Conservation (phyloP, 2,113 vertebrate genomes). For the Xenopus tropicalis region UCB_Xtro_10.0 CM004443.2:32988001-32988500, state of each 20-base stretch:
- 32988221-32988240: slow-evolving; percentile 39
- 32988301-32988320: slow-evolving; percentile 42
- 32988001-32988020: slow-evolving; percentile 27
- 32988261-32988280: slow-evolving; percentile 40
- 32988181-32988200: slow-evolving; percentile 36
- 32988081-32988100: slow-evolving; percentile 27
- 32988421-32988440: too few relatives aligned
- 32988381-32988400: too few relatives aligned
- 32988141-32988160: slow-evolving; percentile 43
- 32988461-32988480: too few relatives aligned
- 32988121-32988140: slow-evolving; percentile 38
- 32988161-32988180: slow-evolving; percentile 45
- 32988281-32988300: slow-evolving; percentile 23
- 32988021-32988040: background rate
- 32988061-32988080: slow-evolving; percentile 13
- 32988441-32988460: too few relatives aligned
- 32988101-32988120: slow-evolving; percentile 28
- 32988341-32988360: too few relatives aligned
- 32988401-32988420: too few relatives aligned
- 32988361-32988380: too few relatives aligned
- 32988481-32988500: too few relatives aligned
- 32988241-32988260: slow-evolving; percentile 41
- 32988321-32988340: too few relatives aligned
- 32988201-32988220: slow-evolving; percentile 38
- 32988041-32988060: slow-evolving; percentile 13